Evolutionary conservation across 2,888 invertebrate genomes (phyloP).

Genomic region (Polymixis lichenea): DNA sequence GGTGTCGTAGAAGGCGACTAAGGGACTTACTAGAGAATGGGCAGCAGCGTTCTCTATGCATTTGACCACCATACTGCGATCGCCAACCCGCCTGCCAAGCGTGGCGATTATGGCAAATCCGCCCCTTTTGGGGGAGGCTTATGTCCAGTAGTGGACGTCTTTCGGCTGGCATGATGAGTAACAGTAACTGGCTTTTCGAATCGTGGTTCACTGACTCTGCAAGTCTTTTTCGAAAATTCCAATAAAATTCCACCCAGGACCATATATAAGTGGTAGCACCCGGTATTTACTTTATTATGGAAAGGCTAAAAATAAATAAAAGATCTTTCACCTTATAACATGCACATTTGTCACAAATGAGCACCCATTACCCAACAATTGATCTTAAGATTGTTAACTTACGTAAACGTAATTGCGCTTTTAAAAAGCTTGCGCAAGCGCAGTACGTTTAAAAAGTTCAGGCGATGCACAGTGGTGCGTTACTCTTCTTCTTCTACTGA

Average conservation of each 20-base stretch:
- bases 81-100: too few relatives aligned
- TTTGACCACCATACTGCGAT: too few relatives aligned
- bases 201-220: neutral
- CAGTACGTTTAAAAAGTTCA: conserved; percentile 68
- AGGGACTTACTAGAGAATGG: too few relatives aligned
- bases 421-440: conserved; percentile 61
- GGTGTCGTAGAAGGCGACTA: too few relatives aligned
- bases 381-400: conserved; percentile 48
- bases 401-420: conserved; percentile 51
- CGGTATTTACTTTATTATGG: neutral
- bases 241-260: conserved; percentile 3
- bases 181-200: neutral
- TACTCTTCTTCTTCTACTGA: neutral
- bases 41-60: too few relatives aligned
- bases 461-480: conserved; percentile 45
- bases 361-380: conserved; percentile 48
- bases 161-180: too few relatives aligned
- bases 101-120: too few relatives aligned
- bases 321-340: conserved; percentile 9
- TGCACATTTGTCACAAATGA: conserved; percentile 42
- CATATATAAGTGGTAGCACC: neutral
- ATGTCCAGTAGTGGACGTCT: too few relatives aligned
- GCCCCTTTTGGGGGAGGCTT: too few relatives aligned
- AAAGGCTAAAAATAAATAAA: conserved; percentile 28
- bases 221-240: neutral